Evolutionary conservation across 2,888 invertebrate species (phyloP), one percentile per base, ranked within the genome.

Genomic region (Priocnemis perturbator): DNA sequence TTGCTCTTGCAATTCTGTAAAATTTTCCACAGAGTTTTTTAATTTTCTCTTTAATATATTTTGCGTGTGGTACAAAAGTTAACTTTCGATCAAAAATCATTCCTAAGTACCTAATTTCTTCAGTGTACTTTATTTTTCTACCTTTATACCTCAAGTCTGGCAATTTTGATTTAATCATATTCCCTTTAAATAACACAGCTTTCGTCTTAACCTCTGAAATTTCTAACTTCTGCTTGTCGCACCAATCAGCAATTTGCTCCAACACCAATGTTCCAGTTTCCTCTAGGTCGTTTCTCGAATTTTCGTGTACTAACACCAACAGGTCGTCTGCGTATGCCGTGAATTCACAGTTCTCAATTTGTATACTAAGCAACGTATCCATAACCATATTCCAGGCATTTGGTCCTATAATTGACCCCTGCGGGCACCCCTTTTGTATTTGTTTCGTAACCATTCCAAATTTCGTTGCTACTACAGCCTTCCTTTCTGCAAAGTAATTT

Each of bases 341-440:
- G 3, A 26, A 4, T 3, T 63, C 63, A 2, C 21, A 3, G 0
- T 60, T 37, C 0, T 56, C 45, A 0, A 45, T n/a, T 0, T 68
- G 0, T 15, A 17, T n/a, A 3, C 30, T 48, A 0, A 79, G 65
- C 5, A 76, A 30, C 2, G 57, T 56, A 19, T 79, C 73, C 60
- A 78, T 71, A 0, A 67, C 26, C 20, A 72, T 57, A 30, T 73
- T 71, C 77, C 80, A 81, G 0, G 76, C 66, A 0, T 58, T 11
- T 0, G 79, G 79, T 0, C 78, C 74, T 0, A 78, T 64, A 0
- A 80, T 73, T 1, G 78, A 79, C 0, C 80, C 82, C 65, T 81
- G 82, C 0, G 81, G 81, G 52, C 79, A 78, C 0, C 78, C 80
- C 17, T 21, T 63, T 50, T 50, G 20, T 60, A 61, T 62, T 0